Evolutionary conservation across 2,797 vertebrate genomes (phyloP).

Genomic region (Morus bassanus): DNA sequence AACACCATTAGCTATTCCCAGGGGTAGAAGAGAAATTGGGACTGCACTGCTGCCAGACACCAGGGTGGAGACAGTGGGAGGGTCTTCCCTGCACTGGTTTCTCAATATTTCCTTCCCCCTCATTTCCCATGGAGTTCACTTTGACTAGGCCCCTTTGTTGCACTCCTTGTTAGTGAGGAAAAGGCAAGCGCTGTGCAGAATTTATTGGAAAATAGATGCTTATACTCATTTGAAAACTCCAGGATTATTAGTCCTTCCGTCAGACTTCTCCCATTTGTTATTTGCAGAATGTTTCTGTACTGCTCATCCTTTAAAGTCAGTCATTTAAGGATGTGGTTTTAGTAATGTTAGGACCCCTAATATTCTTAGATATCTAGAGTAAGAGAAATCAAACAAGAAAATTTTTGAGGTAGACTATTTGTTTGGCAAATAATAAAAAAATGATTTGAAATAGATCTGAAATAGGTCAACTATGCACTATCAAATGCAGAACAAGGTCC

Average conservation of each 20-base stretch:
- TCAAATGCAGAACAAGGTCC: not conserved
- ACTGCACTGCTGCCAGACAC: not conserved
- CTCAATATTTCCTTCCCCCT: not conserved
- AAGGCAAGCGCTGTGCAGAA: not conserved
- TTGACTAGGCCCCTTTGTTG: not conserved
- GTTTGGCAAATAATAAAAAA: not conserved
- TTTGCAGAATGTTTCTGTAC: not conserved
- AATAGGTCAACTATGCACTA: not conserved
- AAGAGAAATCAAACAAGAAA: not conserved
- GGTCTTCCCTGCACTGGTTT: not conserved
- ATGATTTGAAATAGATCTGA: not conserved
- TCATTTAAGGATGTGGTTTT: not conserved
- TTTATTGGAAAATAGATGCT: not conserved
- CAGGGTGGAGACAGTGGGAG: not conserved
- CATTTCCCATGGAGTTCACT: not conserved
- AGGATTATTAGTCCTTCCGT: not conserved
- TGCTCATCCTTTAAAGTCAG: not conserved
- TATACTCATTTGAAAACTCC: not conserved
- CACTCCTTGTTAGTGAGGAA: not conserved
- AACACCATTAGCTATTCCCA: not conserved
- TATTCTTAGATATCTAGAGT: not conserved
- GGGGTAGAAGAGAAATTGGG: not conserved
- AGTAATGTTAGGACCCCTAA: not conserved
- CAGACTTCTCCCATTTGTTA: not conserved
- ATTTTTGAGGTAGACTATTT: not conserved